Base-by-base conservation (phyloP, 2,888 invertebrate genomes). In the Drosophila recens region DNA sequence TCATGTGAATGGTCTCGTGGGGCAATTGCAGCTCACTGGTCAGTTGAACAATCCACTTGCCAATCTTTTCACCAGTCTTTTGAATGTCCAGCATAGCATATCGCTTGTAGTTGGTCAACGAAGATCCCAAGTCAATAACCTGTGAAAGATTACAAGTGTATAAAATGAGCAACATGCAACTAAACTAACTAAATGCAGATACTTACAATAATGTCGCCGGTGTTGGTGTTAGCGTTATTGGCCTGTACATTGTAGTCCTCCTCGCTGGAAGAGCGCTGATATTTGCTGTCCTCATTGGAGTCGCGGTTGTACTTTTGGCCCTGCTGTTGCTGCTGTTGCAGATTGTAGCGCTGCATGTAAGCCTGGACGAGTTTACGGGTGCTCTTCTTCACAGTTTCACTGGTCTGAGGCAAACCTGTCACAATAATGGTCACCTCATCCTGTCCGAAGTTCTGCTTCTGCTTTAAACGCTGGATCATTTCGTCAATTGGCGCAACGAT, bases 381-480 rank as follows among this genome's bases (percentile, higher is more conserved):
- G 34, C 90, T 89, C 73, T 91, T 90, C 58, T 73, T 78, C 3
- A 89, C 81, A 6, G 84, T 78, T n/a, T 87, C 77, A 20, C 77
- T 64, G 54, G 69, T 82, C 56, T 88, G 75, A 45, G 90, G 83
- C 56, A 92, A 59, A 8, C 91, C 92, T 27, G 91, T 90, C 15
- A 91, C 80, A 48, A 90, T 83, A 68, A 91, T 82, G 65, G 92
- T 91, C 3, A 91, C 87, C 69, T 92, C 92, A 17, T 91, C 87
- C 42, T 80, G 61, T 30, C 82, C 90, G 36, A 92, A 85, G 54
- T 84, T 78, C 61, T 63, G 45, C 54, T 80, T 59, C 68, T 80
- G 81, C 71, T 90, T 89, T 54, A 83, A 23, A 1, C 57, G 67
- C 40, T 72, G 62, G 33, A 83, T 80, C 33, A 91, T 68, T 51